Percentiles rank a stretch among this genome's conserved stretches.
Evolutionary conservation across 2,113 vertebrate species (phyloP).

Genomic region (Zingel zingel): DNA sequence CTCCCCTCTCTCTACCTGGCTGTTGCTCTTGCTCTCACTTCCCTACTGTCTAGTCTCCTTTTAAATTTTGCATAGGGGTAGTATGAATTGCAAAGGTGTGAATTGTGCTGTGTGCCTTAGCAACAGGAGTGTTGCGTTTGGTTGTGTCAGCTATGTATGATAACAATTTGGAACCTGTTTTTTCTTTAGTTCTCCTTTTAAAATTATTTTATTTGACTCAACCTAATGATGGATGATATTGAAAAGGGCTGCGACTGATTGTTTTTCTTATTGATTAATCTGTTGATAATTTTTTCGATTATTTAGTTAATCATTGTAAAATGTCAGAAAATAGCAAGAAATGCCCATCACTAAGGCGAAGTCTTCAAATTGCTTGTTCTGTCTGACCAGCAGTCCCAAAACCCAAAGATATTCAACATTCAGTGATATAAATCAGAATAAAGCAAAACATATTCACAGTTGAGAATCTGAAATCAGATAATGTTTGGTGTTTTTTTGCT

Average conservation of each 20-base stretch:
- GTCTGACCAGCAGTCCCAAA: neutral
- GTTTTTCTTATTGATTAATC: neutral
- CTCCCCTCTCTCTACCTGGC: neutral
- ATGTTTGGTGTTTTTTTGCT: neutral
- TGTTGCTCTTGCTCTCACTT: neutral
- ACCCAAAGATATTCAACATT: neutral
- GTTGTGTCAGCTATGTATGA: neutral
- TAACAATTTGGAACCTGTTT: neutral
- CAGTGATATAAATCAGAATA: neutral
- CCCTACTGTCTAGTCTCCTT: neutral
- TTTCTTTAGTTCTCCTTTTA: neutral
- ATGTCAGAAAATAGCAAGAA: neutral
- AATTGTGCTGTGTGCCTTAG: neutral
- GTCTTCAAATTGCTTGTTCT: neutral
- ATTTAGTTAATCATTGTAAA: neutral
- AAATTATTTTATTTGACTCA: neutral
- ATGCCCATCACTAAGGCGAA: neutral
- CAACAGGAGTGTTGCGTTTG: neutral
- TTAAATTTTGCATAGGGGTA: neutral
- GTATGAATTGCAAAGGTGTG: constrained; percentile 1
- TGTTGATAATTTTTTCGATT: neutral
- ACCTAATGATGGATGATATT: neutral
- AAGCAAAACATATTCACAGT: neutral
- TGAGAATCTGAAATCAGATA: neutral
- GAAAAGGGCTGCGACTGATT: neutral